Conservation (phyloP, 2,888 invertebrate genomes). For the Lithosia quadra region DNA sequence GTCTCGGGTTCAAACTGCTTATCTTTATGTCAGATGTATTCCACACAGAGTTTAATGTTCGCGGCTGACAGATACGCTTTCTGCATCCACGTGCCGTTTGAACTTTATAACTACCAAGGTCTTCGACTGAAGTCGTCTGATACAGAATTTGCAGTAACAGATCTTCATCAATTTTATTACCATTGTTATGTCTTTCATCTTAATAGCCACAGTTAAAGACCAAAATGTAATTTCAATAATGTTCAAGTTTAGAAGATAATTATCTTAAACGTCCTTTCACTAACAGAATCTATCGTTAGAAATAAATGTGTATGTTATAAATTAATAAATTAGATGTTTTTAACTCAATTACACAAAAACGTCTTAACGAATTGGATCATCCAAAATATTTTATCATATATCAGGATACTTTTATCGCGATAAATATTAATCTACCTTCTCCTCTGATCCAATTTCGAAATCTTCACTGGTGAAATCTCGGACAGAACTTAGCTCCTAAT, state of each 20-base stretch:
- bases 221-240: background rate
- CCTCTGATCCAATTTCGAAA: too few species aligned
- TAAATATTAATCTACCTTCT: background rate
- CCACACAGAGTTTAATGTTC: constrained; percentile 66
- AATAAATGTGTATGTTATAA: too few species aligned
- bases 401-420: background rate
- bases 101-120: constrained; percentile 61
- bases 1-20: constrained; percentile 80
- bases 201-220: background rate
- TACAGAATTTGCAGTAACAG: background rate
- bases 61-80: constrained; percentile 62
- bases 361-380: background rate
- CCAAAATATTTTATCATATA: background rate
- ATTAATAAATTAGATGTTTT: too few species aligned
- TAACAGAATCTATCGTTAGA: background rate
- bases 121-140: constrained; percentile 26
- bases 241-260: background rate
- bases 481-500: background rate
- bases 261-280: background rate
- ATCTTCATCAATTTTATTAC: background rate
- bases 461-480: background rate
- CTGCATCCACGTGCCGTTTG: constrained; percentile 66
- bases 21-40: constrained; percentile 77
- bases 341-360: background rate
- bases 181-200: background rate